phyloP scores from a whole-genome alignment of 2,113 vertebrate species.

The Ptyas mucosa region DNA sequence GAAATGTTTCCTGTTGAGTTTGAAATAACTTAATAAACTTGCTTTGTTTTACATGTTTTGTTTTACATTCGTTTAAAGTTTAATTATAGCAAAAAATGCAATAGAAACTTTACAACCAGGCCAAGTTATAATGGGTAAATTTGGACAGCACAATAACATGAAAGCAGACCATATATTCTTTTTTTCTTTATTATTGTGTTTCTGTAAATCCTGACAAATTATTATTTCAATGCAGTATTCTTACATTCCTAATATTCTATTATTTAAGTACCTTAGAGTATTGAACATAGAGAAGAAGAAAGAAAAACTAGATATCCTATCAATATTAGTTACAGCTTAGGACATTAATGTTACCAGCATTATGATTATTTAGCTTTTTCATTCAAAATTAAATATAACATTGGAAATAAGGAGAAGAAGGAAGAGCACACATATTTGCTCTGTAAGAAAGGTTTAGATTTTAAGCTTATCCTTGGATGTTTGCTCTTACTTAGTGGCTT shows the following conservation, averaged over 20 bases:
- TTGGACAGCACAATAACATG: not conserved
- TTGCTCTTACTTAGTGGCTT: not conserved
- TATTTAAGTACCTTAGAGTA: not conserved
- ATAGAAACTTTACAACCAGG: not conserved
- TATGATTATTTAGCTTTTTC: not conserved
- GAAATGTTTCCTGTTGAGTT: not conserved
- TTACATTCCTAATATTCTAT: not conserved
- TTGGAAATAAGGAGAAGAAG: not conserved
- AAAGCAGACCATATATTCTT: not conserved
- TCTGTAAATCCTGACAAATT: not conserved
- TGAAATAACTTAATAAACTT: not conserved
- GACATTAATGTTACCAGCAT: not conserved
- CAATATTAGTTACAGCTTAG: not conserved
- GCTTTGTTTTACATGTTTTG: not conserved
- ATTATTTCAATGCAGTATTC: not conserved
- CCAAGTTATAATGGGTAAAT: not conserved
- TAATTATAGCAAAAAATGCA: not conserved
- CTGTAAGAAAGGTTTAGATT: not conserved
- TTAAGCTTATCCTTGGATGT: not conserved
- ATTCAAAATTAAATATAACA: not conserved
- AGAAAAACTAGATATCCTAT: not conserved
- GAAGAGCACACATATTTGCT: not conserved
- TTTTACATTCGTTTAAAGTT: not conserved
- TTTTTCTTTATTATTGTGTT: not conserved
- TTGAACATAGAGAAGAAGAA: not conserved